Evolutionary conservation across 2,113 vertebrate species (phyloP), one percentile per base, ranked within the genome.

Genomic region (Pelmatolapia mariae): DNA sequence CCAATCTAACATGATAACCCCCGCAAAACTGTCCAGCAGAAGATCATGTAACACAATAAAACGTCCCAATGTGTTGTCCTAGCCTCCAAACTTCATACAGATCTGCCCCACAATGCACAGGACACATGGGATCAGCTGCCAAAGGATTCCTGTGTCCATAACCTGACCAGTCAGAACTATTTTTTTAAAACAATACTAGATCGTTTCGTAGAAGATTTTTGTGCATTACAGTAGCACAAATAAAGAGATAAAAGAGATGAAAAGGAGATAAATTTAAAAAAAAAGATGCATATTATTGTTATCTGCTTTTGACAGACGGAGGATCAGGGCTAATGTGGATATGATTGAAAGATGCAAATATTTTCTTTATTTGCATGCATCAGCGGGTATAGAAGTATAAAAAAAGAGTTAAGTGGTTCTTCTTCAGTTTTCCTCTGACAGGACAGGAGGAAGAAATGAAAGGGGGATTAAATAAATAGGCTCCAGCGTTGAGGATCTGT

Each of bases 401-500:
- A 80, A n/a, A 22, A 82, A 61, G 19, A 90, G 87, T 91, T 88
- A 87, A 94, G 90, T 91, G 90, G 68, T 86, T 91, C 86, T 89
- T 81, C 87, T 83, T 87, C 87, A 85, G 79, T 89, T 89, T 93
- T 86, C 18, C 38, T 87, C 54, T 92, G 90, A 93, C 86, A 91
- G 85, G 86, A 91, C 85, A 91, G 89, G 76, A 86, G 85, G 81
- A 89, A 73, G 87, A 88, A 89, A 89, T 79, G 82, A 93, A 59
- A 87, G 79, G 56, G 68, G 87, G 88, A 93, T 92, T 92, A 94
- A 91, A 95, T 88, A 93, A 95, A 94, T 80, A 86, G 87, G 87
- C 88, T 86, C 22, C 79, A 87, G 80, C 85, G 84, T 91, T 86
- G 91, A 90, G 88, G 86, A 91, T 91, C 92, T 94, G 92, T 94